Base-by-base conservation (phyloP, 1,140 invertebrate genomes). In the Diorhabda elongata region DNA sequence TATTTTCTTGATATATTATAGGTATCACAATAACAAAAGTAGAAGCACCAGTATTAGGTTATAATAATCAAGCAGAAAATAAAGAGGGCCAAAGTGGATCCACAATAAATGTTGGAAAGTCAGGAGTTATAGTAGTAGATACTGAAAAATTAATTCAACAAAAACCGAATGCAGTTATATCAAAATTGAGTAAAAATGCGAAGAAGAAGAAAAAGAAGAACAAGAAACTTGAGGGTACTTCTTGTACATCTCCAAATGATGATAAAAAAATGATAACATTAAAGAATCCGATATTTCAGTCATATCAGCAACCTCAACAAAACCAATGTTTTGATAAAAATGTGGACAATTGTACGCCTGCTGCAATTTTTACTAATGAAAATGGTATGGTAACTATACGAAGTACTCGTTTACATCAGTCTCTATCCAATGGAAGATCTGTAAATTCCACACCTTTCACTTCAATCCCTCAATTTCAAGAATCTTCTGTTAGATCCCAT, bases 331-430 rank as follows among this genome's bases (percentile, higher is more conserved):
- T 75, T 3, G 72, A 78, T 60, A 69, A 72, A 64, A 61, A 63
- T 61, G 52, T 42, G 9, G 63, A 68, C 7, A 64, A 60, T 63
- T 74, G 74, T 59, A 82, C 84, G 41, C 85, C 86, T 64, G 87
- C 88, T 2, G 86, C 88, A 0, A 90, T 90, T 68, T 89, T 89
- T 74, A 89, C 88, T 73, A 87, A 88, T 59, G 88, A 89, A 71
- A 89, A 89, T 73, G 88, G 88, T 7, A 93, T 92, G 90, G 92
- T 92, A 56, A 93, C 91, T 0, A 93, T 93, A 47, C 83, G 91
- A 9, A 92, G 91, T 81, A 90, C 91, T 0, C 70, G 76, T 44
- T 69, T 77, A 58, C 75, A 77, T 59, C 76, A 78, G 52, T 75
- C 74, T 11, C 64, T 77, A 43, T 68, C 75, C 44, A 76, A 74